Conservation (phyloP, 2,888 invertebrate genomes). For the Cephonodes hylas region DNA sequence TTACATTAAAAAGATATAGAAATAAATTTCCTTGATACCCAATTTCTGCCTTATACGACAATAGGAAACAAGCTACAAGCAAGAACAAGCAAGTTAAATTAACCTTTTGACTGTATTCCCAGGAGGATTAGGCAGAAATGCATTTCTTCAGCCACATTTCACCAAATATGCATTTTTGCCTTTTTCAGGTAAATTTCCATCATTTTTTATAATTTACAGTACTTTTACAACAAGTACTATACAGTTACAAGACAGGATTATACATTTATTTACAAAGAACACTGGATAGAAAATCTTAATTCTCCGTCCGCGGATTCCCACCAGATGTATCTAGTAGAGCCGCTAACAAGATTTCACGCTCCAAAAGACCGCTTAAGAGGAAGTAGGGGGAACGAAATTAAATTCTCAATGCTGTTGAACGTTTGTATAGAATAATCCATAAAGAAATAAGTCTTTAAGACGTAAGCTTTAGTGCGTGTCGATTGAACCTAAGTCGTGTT, state of each 20-base stretch:
- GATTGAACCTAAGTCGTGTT: background rate
- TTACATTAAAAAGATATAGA: no score
- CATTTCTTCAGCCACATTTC: no score
- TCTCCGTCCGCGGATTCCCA: background rate
- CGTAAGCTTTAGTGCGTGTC: background rate
- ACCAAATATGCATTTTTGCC: no score
- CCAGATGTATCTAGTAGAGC: conserved; percentile 15
- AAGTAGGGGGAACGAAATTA: conserved; percentile 9
- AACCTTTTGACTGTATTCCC: no score
- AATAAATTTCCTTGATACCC: no score
- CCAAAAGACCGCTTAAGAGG: conserved; percentile 18
- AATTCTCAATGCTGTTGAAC: conserved; percentile 6
- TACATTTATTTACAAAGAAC: background rate
- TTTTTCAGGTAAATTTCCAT: no score
- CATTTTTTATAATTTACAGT: no score
- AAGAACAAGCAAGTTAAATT: no score
- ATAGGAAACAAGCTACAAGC: no score
- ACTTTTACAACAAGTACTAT: background rate
- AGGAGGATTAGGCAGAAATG: no score
- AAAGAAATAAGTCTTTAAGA: conserved; percentile 7
- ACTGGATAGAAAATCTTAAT: background rate
- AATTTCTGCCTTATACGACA: no score
- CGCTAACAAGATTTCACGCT: conserved; percentile 29
- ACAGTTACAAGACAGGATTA: background rate
- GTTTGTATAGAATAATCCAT: conserved; percentile 8